Evolutionary conservation across 2,113 vertebrate species (phyloP).

Genomic region (Chamaetylas fuelleborni): DNA sequence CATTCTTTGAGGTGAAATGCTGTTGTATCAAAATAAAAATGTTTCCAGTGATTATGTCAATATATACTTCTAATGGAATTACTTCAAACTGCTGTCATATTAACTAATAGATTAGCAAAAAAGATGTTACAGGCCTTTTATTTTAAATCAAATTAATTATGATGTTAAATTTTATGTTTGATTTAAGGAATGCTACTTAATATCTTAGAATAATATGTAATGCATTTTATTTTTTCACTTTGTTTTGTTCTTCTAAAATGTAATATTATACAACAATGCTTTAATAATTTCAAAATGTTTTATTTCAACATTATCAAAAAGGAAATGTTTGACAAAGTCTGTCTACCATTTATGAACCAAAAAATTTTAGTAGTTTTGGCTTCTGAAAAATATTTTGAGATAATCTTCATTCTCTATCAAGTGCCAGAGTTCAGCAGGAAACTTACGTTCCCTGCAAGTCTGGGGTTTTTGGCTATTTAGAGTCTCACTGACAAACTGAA

Average conservation of each 20-base stretch:
- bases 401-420: background rate
- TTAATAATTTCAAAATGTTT: background rate
- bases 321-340: background rate
- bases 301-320: background rate
- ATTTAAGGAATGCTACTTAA: background rate
- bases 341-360: background rate
- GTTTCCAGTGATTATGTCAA: background rate
- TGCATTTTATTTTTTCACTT: background rate
- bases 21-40: background rate
- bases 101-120: background rate
- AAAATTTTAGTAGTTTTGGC: background rate
- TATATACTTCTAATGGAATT: background rate
- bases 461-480: background rate
- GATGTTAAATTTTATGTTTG: background rate
- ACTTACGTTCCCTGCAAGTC: background rate
- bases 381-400: background rate
- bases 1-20: background rate
- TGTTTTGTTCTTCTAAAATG: background rate
- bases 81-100: background rate
- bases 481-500: conserved; percentile 31
- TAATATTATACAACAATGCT: background rate
- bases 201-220: background rate
- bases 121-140: background rate
- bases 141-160: background rate
- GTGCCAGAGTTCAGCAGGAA: conserved; percentile 6